Evolutionary conservation across 2,797 vertebrate genomes (phyloP).

Genomic region (Characodon lateralis): DNA sequence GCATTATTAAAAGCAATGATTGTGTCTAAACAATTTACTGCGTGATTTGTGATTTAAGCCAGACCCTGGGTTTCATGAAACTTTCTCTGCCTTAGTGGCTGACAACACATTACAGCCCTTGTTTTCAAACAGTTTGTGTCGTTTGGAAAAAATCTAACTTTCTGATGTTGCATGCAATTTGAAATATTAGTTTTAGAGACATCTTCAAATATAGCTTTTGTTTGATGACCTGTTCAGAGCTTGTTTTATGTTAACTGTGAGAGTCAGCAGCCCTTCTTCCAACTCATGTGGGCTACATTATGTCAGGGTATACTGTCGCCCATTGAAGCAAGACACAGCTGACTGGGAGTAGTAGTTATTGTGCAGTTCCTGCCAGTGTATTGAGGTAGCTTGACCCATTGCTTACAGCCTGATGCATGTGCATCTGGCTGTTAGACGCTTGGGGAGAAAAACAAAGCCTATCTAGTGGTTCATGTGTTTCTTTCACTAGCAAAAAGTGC

Average conservation of each 20-base stretch:
- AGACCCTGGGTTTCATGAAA: conserved; percentile 11
- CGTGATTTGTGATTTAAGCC: conserved; percentile 3
- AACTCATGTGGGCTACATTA: background rate
- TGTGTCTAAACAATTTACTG: background rate
- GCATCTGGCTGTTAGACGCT: conserved; percentile 54
- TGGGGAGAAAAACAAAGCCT: conserved; percentile 6
- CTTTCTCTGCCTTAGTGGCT: background rate
- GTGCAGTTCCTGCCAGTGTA: conserved; percentile 41
- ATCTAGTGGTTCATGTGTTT: background rate
- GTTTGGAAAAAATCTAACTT: background rate
- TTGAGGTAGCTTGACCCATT: conserved; percentile 64
- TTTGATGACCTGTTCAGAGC: background rate
- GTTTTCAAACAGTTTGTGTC: background rate
- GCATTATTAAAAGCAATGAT: conserved; percentile 7
- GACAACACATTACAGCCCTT: background rate
- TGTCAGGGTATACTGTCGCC: conserved; percentile 21
- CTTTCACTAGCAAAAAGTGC: conserved; percentile 14
- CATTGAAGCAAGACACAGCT: conserved; percentile 13
- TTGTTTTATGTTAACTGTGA: background rate
- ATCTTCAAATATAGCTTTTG: background rate
- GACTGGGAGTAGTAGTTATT: conserved; percentile 50
- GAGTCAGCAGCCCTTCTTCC: background rate
- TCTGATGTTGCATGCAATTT: background rate
- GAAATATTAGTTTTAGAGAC: background rate
- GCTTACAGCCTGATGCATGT: conserved; percentile 56